Percentiles rank a stretch among this genome's conserved stretches.
Conservation (phyloP, 2,113 vertebrate genomes). For the Elgaria multicarinata region DNA sequence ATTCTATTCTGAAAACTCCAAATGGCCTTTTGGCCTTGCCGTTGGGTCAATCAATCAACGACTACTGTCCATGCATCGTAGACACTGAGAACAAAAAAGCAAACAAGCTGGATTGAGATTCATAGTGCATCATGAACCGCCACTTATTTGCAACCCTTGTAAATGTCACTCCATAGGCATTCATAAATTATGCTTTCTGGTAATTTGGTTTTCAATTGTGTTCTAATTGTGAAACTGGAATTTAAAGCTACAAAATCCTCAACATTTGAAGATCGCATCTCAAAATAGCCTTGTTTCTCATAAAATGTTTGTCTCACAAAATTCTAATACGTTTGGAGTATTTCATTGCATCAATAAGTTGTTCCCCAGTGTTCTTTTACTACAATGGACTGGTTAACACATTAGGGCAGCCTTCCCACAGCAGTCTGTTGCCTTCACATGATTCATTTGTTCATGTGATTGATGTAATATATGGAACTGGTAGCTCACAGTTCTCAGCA, state of each 20-base stretch:
- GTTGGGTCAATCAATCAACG: conserved; percentile 52
- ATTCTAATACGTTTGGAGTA: conserved; percentile 11
- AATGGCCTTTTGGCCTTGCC: conserved; percentile 48
- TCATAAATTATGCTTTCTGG: conserved; percentile 41
- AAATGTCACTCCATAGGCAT: conserved; percentile 39
- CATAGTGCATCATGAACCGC: conserved; percentile 47
- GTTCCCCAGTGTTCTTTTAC: not conserved
- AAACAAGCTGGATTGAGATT: conserved; percentile 30
- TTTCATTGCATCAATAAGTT: conserved; percentile 3
- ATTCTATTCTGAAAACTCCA: conserved; percentile 40
- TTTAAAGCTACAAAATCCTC: conserved; percentile 1
- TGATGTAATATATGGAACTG: not conserved
- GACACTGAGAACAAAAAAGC: not conserved
- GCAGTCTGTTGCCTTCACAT: not conserved
- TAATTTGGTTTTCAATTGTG: conserved; percentile 33
- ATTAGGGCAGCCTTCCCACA: not conserved
- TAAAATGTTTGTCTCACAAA: not conserved
- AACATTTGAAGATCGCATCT: conserved; percentile 28
- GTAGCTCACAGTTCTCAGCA: not conserved
- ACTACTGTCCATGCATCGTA: conserved; percentile 32
- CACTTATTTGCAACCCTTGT: conserved; percentile 57
- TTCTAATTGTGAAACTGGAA: conserved; percentile 4
- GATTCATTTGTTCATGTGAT: not conserved
- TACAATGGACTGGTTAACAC: not conserved
- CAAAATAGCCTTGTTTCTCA: conserved; percentile 32